phyloP scores from a whole-genome alignment of 2,888 invertebrate genomes.

The Thymelicus lineola region DNA sequence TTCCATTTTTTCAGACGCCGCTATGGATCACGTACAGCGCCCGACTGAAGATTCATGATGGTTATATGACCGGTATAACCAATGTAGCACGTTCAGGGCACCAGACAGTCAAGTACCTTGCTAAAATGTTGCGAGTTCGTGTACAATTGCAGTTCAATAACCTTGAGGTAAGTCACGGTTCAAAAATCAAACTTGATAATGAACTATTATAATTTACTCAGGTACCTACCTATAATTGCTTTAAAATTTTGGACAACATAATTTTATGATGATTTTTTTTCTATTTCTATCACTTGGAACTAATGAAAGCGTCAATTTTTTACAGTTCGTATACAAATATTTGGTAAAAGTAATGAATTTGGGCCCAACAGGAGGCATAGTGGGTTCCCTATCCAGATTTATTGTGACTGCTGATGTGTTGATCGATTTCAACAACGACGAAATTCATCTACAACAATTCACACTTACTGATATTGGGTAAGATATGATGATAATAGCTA shows the following conservation, averaged over 20 bases:
- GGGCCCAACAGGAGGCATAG: conserved; percentile 80
- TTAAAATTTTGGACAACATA: no score
- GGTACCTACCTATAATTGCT: no score
- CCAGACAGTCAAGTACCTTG: conserved; percentile 73
- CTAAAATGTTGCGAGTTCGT: conserved; percentile 76
- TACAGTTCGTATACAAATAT: conserved; percentile 81
- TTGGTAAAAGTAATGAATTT: conserved; percentile 79
- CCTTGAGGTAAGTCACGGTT: conserved; percentile 57
- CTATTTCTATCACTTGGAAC: no score
- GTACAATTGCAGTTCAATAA: conserved; percentile 67
- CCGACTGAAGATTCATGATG: conserved; percentile 75
- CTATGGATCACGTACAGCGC: conserved; percentile 80
- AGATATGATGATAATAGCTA: conserved; percentile 35
- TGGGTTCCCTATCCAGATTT: conserved; percentile 71
- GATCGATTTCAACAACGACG: conserved; percentile 80
- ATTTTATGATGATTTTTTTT: no score
- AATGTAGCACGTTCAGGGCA: conserved; percentile 77
- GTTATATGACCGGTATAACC: conserved; percentile 75
- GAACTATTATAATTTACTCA: no score
- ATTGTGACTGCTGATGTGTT: conserved; percentile 68
- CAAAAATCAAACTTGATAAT: no score
- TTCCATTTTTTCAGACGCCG: conserved; percentile 61
- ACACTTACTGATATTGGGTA: conserved; percentile 73
- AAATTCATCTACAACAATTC: conserved; percentile 78
- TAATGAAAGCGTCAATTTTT: conserved; percentile 35